Evolutionary conservation across 1,140 invertebrate species (phyloP).

Genomic region (Tetraneura akinire): DNA sequence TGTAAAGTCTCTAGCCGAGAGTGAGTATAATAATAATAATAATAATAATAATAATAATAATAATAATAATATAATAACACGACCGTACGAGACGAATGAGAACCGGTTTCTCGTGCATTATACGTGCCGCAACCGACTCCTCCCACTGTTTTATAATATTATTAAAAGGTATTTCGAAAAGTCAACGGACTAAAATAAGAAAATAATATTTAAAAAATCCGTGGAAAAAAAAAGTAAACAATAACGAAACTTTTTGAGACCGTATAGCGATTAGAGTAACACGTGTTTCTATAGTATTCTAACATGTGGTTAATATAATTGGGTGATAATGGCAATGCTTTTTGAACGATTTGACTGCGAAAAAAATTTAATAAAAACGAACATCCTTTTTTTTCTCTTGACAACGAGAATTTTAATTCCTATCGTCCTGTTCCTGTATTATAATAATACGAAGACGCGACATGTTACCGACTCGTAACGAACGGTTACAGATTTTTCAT

Average conservation of each 20-base stretch:
- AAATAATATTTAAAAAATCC: too few species aligned
- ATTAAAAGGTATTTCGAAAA: slow-evolving; percentile 38
- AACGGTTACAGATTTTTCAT: neutral
- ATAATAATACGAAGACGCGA: neutral
- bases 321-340: too few species aligned
- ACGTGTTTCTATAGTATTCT: too few species aligned
- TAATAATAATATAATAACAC: neutral
- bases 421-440: too few species aligned
- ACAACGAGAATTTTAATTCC: too few species aligned
- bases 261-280: too few species aligned
- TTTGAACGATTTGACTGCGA: too few species aligned
- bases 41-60: slow-evolving; percentile 6
- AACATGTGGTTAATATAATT: too few species aligned
- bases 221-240: neutral
- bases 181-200: neutral
- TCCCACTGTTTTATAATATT: slow-evolving; percentile 13
- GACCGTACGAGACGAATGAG: neutral
- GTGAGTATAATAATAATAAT: neutral
- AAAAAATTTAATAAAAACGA: too few species aligned
- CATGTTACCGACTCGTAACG: too few species aligned
- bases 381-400: too few species aligned
- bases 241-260: neutral
- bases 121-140: neutral
- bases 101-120: slow-evolving; percentile 30
- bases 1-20: neutral